Evolutionary conservation across 2,113 vertebrate species (phyloP).

Genomic region (Marmota monax): DNA sequence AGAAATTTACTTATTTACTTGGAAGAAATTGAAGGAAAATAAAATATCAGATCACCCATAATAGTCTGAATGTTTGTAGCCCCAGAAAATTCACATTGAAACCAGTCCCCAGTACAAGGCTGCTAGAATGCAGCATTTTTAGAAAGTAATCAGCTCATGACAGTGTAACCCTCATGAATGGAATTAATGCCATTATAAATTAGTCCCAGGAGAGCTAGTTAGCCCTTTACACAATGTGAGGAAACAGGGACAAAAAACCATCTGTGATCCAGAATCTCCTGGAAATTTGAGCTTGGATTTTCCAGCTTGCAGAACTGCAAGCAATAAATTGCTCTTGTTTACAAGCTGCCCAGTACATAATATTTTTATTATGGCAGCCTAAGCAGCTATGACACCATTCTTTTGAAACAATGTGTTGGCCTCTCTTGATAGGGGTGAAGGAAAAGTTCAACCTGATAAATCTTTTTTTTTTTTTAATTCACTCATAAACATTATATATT

Average conservation of each 20-base stretch:
- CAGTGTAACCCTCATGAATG: too few species aligned
- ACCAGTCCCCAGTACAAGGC: rapidly evolving
- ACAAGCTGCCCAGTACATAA: not conserved
- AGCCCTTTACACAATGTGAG: not conserved
- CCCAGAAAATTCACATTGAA: not conserved
- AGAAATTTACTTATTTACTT: not conserved
- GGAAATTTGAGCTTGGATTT: not conserved
- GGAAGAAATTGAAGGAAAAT: not conserved
- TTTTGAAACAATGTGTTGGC: not conserved
- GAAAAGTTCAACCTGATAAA: not conserved
- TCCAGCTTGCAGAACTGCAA: not conserved
- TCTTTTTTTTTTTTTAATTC: not conserved
- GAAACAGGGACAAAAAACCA: rapidly evolving
- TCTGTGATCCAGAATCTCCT: not conserved
- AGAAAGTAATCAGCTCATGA: not conserved
- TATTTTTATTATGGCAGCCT: not conserved
- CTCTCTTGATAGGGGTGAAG: not conserved
- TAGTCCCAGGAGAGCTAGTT: rapidly evolving
- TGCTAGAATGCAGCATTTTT: not conserved
- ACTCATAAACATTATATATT: not conserved
- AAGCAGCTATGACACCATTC: too few species aligned
- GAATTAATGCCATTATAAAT: not conserved
- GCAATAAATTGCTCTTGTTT: not conserved
- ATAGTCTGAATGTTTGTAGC: not conserved
- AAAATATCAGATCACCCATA: too few species aligned